Conservation (phyloP, 1,140 invertebrate genomes). For the Grapholita molesta region DNA sequence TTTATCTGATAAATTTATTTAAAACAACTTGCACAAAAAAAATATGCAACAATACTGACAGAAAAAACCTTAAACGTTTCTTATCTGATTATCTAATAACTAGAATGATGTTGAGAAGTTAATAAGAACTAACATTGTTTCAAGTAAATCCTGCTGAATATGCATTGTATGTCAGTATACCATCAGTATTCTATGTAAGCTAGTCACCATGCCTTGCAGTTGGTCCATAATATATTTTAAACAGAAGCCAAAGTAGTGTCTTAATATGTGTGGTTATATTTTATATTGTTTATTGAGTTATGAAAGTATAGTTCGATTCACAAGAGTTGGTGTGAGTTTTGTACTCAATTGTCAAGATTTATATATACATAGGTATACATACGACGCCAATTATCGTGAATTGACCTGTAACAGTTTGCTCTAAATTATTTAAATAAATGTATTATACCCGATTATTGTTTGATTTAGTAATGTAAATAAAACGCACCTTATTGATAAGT, state of each 20-base stretch:
- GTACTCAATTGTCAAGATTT: too few species aligned
- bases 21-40: too few species aligned
- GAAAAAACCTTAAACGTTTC: too few species aligned
- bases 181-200: neutral
- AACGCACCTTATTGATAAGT: neutral
- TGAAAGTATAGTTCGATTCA: neutral
- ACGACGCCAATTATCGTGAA: too few species aligned
- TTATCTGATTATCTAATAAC: too few species aligned
- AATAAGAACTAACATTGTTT: neutral
- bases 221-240: neutral
- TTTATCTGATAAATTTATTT: too few species aligned
- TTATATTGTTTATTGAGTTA: neutral
- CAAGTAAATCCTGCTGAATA: neutral
- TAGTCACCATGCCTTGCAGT: neutral
- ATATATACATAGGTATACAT: too few species aligned
- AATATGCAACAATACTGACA: too few species aligned
- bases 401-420: too few species aligned
- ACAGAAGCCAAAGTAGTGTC: constrained; percentile 6
- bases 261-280: constrained; percentile 5
- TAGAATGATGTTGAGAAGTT: neutral
- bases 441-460: neutral
- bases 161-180: neutral
- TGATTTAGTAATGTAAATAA: neutral
- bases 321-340: too few species aligned
- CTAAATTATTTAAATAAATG: neutral